A percentile compares a stretch with the other conserved stretches of the same genome.
Evolutionary conservation across 2,888 invertebrate genomes (phyloP).

Genomic region (Parapristionchus giblindavisi): DNA sequence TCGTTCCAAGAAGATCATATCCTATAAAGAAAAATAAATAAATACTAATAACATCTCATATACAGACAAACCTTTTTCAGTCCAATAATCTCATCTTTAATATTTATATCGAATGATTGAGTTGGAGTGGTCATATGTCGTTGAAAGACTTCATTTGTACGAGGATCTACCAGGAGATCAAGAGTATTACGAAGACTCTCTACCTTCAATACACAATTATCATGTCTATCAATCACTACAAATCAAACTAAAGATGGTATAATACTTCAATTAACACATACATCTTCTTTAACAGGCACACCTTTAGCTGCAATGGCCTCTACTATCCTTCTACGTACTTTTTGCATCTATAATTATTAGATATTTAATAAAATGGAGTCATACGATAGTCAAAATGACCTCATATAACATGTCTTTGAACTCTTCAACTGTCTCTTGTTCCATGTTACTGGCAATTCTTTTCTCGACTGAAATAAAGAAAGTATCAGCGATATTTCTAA

Average conservation of each 20-base stretch:
- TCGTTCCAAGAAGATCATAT: conserved; percentile 13
- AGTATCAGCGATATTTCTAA: too few species aligned
- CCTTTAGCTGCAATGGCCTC: conserved; percentile 9
- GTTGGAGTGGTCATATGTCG: conserved; percentile 53
- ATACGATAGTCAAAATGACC: too few species aligned
- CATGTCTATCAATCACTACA: neutral
- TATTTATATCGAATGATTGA: conserved; percentile 58
- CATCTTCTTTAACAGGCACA: neutral
- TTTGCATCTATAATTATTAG: conserved; percentile 61
- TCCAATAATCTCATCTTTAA: conserved; percentile 64
- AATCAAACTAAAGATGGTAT: neutral
- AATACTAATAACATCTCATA: neutral
- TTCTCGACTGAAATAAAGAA: too few species aligned
- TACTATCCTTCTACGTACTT: conserved; percentile 56
- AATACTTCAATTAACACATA: neutral
- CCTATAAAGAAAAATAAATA: conserved; percentile 15
- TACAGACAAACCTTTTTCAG: conserved; percentile 44
- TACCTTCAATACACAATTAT: too few species aligned
- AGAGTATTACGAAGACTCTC: conserved; percentile 12
- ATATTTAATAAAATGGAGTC: too few species aligned
- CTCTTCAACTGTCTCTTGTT: conserved; percentile 56
- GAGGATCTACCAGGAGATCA: conserved; percentile 54
- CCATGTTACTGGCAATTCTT: too few species aligned
- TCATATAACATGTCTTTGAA: conserved; percentile 59
- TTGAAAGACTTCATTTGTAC: conserved; percentile 50